These are phyloP conservation scores for Halcyon badia DNA, from an alignment of 2,797 vertebrate species.

Conservation along the genomic window DNA sequence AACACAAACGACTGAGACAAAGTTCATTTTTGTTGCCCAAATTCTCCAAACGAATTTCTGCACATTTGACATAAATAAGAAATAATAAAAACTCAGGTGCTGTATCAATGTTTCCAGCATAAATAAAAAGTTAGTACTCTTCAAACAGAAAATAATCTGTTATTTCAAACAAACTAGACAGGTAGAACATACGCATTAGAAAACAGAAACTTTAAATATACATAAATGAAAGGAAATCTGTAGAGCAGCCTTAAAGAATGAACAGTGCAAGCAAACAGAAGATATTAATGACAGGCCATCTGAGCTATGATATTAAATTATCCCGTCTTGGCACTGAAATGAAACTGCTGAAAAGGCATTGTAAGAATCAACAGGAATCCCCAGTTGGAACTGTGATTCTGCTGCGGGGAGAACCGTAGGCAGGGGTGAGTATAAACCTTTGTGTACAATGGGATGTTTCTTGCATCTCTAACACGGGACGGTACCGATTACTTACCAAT, in stretches of 20 bases:
- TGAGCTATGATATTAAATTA: background rate
- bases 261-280: background rate
- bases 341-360: background rate
- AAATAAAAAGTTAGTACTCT: background rate
- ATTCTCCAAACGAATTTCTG: background rate
- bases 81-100: background rate
- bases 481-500: constrained; percentile 1
- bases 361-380: background rate
- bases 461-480: fast-evolving
- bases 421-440: fast-evolving
- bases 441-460: fast-evolving
- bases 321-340: background rate
- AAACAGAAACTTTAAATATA: constrained; percentile 40
- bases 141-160: background rate
- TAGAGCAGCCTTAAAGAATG: background rate
- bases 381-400: background rate
- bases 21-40: background rate
- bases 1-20: background rate
- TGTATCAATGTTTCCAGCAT: background rate
- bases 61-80: background rate
- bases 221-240: background rate
- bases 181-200: constrained; percentile 2
- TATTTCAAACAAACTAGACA: constrained; percentile 19
- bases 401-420: background rate
- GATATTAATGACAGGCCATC: background rate